A percentile compares a stretch with the other conserved stretches of the same genome.
Conservation (phyloP, 2,797 vertebrate genomes). For the Parambassis ranga region DNA sequence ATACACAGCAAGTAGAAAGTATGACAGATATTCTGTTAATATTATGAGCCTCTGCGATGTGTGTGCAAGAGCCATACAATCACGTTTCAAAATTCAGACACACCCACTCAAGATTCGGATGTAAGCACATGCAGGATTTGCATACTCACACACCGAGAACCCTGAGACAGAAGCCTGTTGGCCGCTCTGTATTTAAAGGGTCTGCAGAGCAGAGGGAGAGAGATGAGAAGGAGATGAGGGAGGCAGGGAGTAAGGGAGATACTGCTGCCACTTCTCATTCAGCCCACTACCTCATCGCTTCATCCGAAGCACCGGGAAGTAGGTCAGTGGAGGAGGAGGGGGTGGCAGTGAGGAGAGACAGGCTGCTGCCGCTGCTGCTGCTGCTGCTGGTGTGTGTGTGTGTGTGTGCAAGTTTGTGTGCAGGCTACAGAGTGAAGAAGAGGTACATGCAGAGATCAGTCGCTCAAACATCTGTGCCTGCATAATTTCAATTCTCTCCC, state of each 20-base stretch:
- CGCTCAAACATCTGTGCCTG: conserved; percentile 50
- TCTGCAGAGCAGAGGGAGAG: conserved; percentile 39
- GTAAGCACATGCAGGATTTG: conserved; percentile 11
- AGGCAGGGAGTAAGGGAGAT: conserved; percentile 42
- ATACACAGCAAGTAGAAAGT: too few species aligned
- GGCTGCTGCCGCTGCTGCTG: conserved; percentile 19
- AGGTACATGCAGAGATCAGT: conserved; percentile 19
- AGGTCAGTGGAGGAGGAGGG: conserved; percentile 72
- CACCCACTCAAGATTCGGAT: conserved; percentile 32
- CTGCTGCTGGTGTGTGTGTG: conserved; percentile 1
- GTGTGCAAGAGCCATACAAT: neutral
- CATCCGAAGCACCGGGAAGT: conserved; percentile 67
- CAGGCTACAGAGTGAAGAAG: neutral
- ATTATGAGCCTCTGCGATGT: too few species aligned
- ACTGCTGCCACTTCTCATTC: conserved; percentile 76
- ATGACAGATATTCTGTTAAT: too few species aligned
- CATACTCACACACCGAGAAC: conserved; percentile 24
- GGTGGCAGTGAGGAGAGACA: conserved; percentile 27
- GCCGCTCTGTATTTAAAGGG: conserved; percentile 35
- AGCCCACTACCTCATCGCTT: conserved; percentile 63
- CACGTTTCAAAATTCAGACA: conserved; percentile 13
- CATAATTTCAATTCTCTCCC: conserved; percentile 11
- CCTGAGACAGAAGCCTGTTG: conserved; percentile 28
- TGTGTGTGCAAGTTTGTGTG: neutral
- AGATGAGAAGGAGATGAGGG: conserved; percentile 24